Base-by-base conservation (phyloP, 2,888 invertebrate species). In the Plusia festucae region DNA sequence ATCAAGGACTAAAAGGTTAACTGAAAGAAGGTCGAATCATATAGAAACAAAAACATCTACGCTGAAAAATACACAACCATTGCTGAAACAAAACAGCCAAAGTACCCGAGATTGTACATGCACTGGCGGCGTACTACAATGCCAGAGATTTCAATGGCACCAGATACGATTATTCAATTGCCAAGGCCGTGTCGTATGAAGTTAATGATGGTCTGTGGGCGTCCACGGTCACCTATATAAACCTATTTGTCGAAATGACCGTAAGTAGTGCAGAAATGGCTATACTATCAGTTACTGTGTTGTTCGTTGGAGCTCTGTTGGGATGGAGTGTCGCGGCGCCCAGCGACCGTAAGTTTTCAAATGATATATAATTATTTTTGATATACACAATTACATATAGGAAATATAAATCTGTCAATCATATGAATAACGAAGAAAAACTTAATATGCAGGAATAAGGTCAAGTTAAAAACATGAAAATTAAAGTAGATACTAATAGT, bases 171-270 rank as follows among this genome's bases (percentile, higher is more conserved):
- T 87, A 89, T 91, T 85, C 89, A 87, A 89, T 88, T 85, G 86
- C 78, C 90, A 92, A 92, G 92, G 93, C 81, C 91, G 88, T 87
- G 85, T 82, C 88, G 86, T 85, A 89, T 88, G 85, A 80, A 82
- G 82, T 79, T 91, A 91, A 93, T 90, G 87, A 90, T 84, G 84
- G 75, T 65, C 83, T 69, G 94, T 94, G 90, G 93, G 93, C 88
- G 90, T 87, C 78, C 89, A 91, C 84, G 90, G 91, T 84, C 91
- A 85, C 71, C 82, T 93, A 94, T 93, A 94, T 92, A 93, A 90
- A 88, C 90, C 89, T 81, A 87, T 82, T 90, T 83, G 79, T 76
- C 85, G 84, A 84, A 85, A 89, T 85, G 79, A 81, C 81, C 82
- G 85, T 84, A 90, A 85, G 84, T 85, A 88, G 88, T 89, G 82